Percentiles rank a stretch among this genome's conserved stretches.
Conservation (phyloP, 1,140 invertebrate genomes). For the Drosophila neocordata region DNA sequence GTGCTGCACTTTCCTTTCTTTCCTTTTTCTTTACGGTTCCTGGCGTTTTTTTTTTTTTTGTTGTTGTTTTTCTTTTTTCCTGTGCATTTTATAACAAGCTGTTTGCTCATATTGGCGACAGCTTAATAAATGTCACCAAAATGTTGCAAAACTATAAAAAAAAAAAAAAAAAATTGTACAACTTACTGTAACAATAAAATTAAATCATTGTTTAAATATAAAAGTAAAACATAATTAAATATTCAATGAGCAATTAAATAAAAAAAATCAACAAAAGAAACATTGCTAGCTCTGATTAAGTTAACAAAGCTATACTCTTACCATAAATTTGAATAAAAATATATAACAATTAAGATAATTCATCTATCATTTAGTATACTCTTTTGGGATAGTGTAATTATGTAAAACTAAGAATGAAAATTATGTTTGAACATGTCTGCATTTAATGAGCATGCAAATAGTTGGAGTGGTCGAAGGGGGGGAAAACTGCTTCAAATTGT, state of each 20-base stretch:
- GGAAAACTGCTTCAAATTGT: slow-evolving; percentile 25
- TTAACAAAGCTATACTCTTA: background rate
- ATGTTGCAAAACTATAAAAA: slow-evolving; percentile 29
- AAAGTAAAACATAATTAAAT: slow-evolving; percentile 16
- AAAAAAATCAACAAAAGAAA: background rate
- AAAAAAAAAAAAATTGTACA: slow-evolving; percentile 28
- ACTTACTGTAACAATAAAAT: slow-evolving; percentile 35
- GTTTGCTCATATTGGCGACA: slow-evolving; percentile 35
- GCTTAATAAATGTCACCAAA: slow-evolving; percentile 71
- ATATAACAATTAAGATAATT: no score
- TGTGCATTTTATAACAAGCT: slow-evolving; percentile 65
- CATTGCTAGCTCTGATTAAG: background rate
- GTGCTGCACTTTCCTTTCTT: slow-evolving; percentile 35
- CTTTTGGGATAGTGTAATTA: background rate
- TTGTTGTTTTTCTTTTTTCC: slow-evolving; percentile 8
- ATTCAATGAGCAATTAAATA: background rate
- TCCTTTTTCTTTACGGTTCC: background rate
- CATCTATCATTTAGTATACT: no score
- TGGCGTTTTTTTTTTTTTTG: slow-evolving; percentile 32
- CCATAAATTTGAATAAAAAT: no score
- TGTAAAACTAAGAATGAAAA: slow-evolving; percentile 1
- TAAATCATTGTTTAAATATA: slow-evolving; percentile 12
- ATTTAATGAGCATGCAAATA: slow-evolving; percentile 67
- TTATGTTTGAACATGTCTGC: slow-evolving; percentile 13
- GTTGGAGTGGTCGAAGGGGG: slow-evolving; percentile 11